Conservation (phyloP, 2,113 vertebrate genomes). For the Pygathrix nemaeus region DNA sequence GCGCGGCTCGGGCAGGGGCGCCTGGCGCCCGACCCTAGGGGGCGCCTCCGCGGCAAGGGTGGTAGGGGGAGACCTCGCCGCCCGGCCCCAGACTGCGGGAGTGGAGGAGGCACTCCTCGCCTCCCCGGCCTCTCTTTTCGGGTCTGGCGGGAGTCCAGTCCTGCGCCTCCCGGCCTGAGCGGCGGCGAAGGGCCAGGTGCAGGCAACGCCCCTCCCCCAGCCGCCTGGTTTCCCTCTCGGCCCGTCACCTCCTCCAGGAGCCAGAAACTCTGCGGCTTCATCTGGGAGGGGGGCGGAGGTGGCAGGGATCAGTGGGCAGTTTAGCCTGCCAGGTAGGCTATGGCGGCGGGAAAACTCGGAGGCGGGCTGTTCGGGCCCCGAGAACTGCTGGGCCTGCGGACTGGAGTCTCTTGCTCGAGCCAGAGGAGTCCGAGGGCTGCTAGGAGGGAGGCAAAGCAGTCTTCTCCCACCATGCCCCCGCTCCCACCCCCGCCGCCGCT, state of each 20-base stretch:
- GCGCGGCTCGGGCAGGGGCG: conserved; percentile 66
- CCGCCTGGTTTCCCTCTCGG: conserved; percentile 73
- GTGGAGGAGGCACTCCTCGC: too few species aligned
- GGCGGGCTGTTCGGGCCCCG: not conserved
- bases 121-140: too few species aligned
- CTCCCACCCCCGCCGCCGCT: not conserved
- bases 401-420: not conserved
- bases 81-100: too few species aligned
- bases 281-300: conserved; percentile 72
- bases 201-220: conserved; percentile 76
- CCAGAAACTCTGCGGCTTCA: conserved; percentile 48
- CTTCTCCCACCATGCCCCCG: not conserved
- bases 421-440: not conserved
- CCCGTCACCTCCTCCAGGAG: conserved; percentile 68
- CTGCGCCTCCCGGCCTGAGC: conserved; percentile 55
- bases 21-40: conserved; percentile 48
- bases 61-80: too few species aligned
- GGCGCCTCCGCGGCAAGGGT: conserved; percentile 43
- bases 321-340: conserved; percentile 65
- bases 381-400: not conserved
- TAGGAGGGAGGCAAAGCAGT: not conserved
- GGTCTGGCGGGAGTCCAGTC: conserved; percentile 74
- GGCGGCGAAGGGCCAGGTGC: conserved; percentile 76
- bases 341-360: conserved; percentile 37
- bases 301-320: conserved; percentile 65